Base-by-base conservation (phyloP, 92 coral and sea anemone species). In the Porites lobata region DNA sequence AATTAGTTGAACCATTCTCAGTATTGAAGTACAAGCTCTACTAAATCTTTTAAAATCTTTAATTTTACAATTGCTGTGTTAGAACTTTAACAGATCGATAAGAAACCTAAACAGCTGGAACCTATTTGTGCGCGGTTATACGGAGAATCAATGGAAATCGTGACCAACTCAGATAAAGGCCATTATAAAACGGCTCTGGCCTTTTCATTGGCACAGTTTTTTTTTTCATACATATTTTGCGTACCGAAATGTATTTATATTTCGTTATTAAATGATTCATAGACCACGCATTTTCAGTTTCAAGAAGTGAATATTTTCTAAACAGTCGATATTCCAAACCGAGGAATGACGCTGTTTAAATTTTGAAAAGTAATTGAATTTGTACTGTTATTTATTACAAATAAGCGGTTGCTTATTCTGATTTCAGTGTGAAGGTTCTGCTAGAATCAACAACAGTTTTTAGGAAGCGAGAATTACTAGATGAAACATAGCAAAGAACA, bases 211-310 rank as follows among this genome's bases (percentile, higher is more conserved):
- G 61, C 61, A 10, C 61, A 56, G 61, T 56, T 9, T 56, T 10
- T 56, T 53, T 56, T 10, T 56, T 56, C 4, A 1, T 56, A 56
- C 15, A 10, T 10, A 4, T 56, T 56, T 14, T 56, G 17, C 61
- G 12, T 56, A 56, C 11, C 11, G 0, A 56, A 56, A 56, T 56
- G 12, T 56, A 10, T 10, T 56, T 9, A 12, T 56, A 10, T 3
- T 56, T 56, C 13, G 11, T 9, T 69, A 18, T 65, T 81, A 54
- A 81, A 81, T 81, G 75, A 81, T 81, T 69, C 10, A 66, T 80
- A 18, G 1, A 0, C 11, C 26, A 14, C 8, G 52, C 24, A 1
- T 52, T 67, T 68, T 81, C 19, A 8, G 74, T 19, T 19, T 14
- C 50, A 29, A 79, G 20, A 47, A 43, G 50, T 19, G n/a, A 77